Percentiles rank a stretch among this genome's conserved stretches.
Evolutionary conservation across 2,797 vertebrate species (phyloP).

Genomic region (Aselliscus stoliczkanus): DNA sequence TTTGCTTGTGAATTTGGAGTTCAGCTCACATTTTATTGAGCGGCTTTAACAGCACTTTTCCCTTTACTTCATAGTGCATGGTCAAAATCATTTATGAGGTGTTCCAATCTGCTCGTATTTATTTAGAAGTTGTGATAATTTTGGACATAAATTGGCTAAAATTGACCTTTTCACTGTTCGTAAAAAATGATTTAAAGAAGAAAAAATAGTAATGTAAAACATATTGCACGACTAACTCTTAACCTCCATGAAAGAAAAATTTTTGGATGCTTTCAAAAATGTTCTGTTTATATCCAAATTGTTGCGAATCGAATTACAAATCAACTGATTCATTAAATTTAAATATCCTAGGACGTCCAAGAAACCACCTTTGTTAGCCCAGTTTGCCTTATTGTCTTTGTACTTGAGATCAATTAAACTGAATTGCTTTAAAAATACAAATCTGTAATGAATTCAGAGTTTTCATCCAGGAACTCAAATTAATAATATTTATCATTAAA

Average conservation of each 20-base stretch:
- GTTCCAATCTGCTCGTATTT: background rate
- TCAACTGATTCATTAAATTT: background rate
- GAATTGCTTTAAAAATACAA: constrained; percentile 5
- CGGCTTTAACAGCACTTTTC: background rate
- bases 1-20: background rate
- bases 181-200: background rate
- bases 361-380: background rate
- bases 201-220: background rate
- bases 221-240: background rate
- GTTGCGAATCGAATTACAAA: background rate
- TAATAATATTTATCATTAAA: background rate
- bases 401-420: background rate
- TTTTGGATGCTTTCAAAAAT: constrained; percentile 6
- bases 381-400: background rate
- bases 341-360: background rate
- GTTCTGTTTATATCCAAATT: background rate
- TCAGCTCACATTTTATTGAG: background rate
- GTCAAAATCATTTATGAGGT: background rate
- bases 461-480: constrained; percentile 2
- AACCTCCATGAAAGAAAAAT: background rate
- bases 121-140: background rate
- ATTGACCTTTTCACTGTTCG: background rate
- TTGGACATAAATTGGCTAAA: background rate
- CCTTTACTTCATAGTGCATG: background rate
- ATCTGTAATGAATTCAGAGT: background rate